These are phyloP conservation scores for Branchipolynoe longqiensis DNA, from an alignment of 2,888 invertebrate species.

Conservation along the genomic window DNA sequence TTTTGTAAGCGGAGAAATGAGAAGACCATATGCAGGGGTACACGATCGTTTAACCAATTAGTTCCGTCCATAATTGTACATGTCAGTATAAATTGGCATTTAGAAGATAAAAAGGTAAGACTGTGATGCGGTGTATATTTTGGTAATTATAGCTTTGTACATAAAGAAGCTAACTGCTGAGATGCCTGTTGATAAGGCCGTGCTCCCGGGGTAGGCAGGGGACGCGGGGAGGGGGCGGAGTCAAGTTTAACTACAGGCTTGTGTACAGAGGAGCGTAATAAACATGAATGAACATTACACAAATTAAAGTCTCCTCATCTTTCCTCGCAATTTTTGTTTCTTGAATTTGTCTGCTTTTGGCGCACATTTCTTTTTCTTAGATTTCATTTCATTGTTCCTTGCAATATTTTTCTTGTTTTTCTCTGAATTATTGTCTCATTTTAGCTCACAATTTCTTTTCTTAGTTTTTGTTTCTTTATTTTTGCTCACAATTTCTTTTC, in stretches of 20 bases:
- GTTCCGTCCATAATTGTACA: constrained; percentile 45
- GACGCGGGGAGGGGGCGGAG: background rate
- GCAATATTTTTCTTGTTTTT: too few species aligned
- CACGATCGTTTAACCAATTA: background rate
- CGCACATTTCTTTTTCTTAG: too few species aligned
- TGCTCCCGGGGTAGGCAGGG: background rate
- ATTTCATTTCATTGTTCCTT: too few species aligned
- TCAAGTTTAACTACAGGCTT: background rate
- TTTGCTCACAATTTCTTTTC: too few species aligned
- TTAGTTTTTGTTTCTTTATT: too few species aligned
- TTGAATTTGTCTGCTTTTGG: too few species aligned
- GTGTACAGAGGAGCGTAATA: constrained; percentile 33
- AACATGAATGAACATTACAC: constrained; percentile 2
- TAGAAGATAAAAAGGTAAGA: background rate
- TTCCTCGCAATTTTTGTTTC: too few species aligned
- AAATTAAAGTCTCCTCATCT: too few species aligned
- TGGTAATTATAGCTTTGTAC: constrained; percentile 5
- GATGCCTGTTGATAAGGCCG: background rate
- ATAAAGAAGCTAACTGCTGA: constrained; percentile 10
- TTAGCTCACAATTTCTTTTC: too few species aligned
- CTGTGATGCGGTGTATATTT: constrained; percentile 55
- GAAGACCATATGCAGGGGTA: background rate
- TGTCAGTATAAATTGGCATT: constrained; percentile 4
- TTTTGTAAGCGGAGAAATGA: background rate
- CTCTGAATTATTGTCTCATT: too few species aligned